Evolutionary conservation across 2,113 vertebrate species (phyloP), one percentile per base, ranked within the genome.

Genomic region (Lynx canadensis): DNA sequence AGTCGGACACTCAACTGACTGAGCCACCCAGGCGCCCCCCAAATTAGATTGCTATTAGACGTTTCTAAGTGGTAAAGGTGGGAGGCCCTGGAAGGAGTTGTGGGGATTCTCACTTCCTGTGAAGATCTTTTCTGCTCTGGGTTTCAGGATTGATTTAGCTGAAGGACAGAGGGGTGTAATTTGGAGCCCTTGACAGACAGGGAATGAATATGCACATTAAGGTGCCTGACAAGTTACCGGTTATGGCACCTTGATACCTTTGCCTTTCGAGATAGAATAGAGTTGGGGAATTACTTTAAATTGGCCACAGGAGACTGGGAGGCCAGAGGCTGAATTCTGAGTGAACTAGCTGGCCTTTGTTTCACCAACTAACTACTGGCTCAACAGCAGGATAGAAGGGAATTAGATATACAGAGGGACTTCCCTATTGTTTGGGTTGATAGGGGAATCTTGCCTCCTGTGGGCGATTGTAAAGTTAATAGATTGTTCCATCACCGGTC

Each of bases 371-470:
- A 76, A 78, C 31, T 65, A 52, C 45, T 83, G 36, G 48, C 52
- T 45, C 73, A 87, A 86, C 60, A 87, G 74, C 92, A 94, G 91
- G 31, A 97, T 88, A 85, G 48, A 96, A 92, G 91, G 80, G 96
- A 92, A 74, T 94, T 50, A 92, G 87, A 98, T 69, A 25, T 7
- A 21, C 16, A 38, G 82, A 55, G 69, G 86, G 87, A 97, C 84
- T 95, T 96, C 88, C 71, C 84, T 66, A 84, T 83, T 97, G 88
- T 97, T 94, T 76, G 79, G 41, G 50, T 36, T 81, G 74, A 92
- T 76, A 96, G 94, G 79, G 87, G 36, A 81, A 69, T 91, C 63
- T 92, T 41, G 74, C 68, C 92, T 96, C 87, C 60, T n/a, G 45
- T 2, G 11, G n/a, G 80, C 71, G 41, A 92, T 21, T 65, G 87